A percentile compares a stretch with the other conserved stretches of the same genome.
Conservation (phyloP, 37 sponge, comb jelly and placozoan species). For the Tethya wilhelma region DNA sequence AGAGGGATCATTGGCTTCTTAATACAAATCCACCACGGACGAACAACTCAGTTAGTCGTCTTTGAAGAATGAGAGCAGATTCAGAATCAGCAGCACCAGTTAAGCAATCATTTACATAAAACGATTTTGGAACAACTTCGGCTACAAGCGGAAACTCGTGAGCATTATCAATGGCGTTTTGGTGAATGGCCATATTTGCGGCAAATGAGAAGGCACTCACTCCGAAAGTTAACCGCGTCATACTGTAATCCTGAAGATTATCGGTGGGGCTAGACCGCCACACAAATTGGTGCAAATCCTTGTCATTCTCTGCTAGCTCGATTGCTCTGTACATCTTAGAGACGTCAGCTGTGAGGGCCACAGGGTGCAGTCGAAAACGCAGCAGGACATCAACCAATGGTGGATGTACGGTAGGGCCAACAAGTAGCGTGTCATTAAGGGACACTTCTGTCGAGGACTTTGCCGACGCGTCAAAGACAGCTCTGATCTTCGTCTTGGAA, state of each 20-base stretch:
- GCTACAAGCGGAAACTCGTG: slow-evolving; percentile 39
- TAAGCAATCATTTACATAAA: slow-evolving; percentile 35
- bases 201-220: slow-evolving; percentile 41
- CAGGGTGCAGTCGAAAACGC: slow-evolving; percentile 41
- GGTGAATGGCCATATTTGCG: slow-evolving; percentile 45
- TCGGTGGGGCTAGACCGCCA: slow-evolving; percentile 31
- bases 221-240: slow-evolving; percentile 46
- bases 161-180: slow-evolving; percentile 33
- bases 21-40: slow-evolving; percentile 41
- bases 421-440: slow-evolving; percentile 50
- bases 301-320: slow-evolving; percentile 24
- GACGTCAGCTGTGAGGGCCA: slow-evolving; percentile 55
- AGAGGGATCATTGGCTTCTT: slow-evolving; percentile 26
- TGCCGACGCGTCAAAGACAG: slow-evolving; percentile 57
- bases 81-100: slow-evolving; percentile 35
- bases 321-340: slow-evolving; percentile 53
- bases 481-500: slow-evolving; percentile 49
- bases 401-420: slow-evolving; percentile 43
- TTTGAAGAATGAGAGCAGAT: slow-evolving; percentile 18
- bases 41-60: slow-evolving; percentile 30
- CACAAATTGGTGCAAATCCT: slow-evolving; percentile 42
- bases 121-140: slow-evolving; percentile 28
- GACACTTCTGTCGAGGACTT: slow-evolving; percentile 57
- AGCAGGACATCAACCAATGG: slow-evolving; percentile 42
- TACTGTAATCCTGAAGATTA: slow-evolving; percentile 30